Evolutionary conservation across 2,113 vertebrate species (phyloP).

Genomic region (Gallinago paraguaiae): DNA sequence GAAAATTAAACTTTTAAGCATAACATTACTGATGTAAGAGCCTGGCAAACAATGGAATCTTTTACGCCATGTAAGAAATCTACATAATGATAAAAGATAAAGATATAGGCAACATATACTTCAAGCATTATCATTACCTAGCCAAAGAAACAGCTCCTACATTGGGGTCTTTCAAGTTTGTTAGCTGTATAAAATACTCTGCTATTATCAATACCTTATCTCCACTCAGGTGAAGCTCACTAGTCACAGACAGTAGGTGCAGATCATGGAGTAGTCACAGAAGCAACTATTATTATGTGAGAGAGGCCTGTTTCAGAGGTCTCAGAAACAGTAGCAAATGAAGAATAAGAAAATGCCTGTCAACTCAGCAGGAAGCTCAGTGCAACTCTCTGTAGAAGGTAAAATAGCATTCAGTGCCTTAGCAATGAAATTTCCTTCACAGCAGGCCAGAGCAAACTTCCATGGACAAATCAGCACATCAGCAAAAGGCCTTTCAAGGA

Average conservation of each 20-base stretch:
- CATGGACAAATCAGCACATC: background rate
- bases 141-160: background rate
- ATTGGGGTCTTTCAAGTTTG: rapidly evolving
- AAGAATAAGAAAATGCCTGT: background rate
- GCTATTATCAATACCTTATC: background rate
- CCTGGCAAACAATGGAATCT: background rate
- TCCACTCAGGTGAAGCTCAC: too few species aligned
- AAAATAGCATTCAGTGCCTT: background rate
- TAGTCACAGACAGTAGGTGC: background rate
- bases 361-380: background rate
- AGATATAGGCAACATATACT: rapidly evolving
- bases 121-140: rapidly evolving
- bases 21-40: background rate
- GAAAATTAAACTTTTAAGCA: background rate
- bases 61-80: background rate
- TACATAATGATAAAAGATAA: background rate
- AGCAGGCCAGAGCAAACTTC: background rate
- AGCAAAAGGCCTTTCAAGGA: background rate
- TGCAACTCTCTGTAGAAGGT: background rate
- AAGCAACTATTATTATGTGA: background rate
- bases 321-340: background rate
- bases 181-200: background rate
- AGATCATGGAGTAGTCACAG: background rate
- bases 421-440: background rate
- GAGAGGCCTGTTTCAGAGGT: background rate